Base-by-base conservation (phyloP, 2,797 vertebrate species). In the Phyllotis vaccarum region DNA sequence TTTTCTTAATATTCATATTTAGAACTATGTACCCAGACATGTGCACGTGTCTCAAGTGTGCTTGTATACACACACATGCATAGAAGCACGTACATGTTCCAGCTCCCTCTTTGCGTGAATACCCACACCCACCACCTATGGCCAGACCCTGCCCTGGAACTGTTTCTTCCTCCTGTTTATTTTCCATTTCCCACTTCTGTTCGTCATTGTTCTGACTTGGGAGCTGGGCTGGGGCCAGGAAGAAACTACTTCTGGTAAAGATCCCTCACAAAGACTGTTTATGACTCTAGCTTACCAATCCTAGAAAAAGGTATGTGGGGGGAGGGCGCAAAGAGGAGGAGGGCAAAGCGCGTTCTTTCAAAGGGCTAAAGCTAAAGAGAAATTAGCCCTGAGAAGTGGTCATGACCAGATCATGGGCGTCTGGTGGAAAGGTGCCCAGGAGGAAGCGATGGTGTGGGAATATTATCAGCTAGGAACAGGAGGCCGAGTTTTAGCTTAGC, bases 131-230 rank as follows among this genome's bases (percentile, higher is more conserved):
- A 97, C 85, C 68, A 70, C 86, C 72, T n/a, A 0, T 12, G 60
- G 80, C 90, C 93, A 86, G 79, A 29, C 56, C 56, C 80, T 24
- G 29, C 60, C 68, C 75, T n/a, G 54, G 72, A 52, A 49, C 43
- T 31, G 46, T 74, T 74, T 92, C 81, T 94, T 72, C 56, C 37
- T 93, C 54, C 74, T 97, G 97, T 96, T 98, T 97, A 96, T 96
- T 97, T 97, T 96, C 92, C 95, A 87, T 49, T 97, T 96, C 92
- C 95, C 88, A 5, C 43, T 64, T 92, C 62, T 93, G 54, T 89
- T 96, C 83, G 93, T 95, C 90, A 92, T 97, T 97, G 95, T 97
- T 97, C 92, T 95, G 79, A 74, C 1, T 49, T 52, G 89, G 96
- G 92, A 92, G 81, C 79, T 68, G 82, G 94, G 81, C 75, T 16